phyloP scores from a whole-genome alignment of 2,797 vertebrate genomes.

The Gephyroberyx darwinii region DNA sequence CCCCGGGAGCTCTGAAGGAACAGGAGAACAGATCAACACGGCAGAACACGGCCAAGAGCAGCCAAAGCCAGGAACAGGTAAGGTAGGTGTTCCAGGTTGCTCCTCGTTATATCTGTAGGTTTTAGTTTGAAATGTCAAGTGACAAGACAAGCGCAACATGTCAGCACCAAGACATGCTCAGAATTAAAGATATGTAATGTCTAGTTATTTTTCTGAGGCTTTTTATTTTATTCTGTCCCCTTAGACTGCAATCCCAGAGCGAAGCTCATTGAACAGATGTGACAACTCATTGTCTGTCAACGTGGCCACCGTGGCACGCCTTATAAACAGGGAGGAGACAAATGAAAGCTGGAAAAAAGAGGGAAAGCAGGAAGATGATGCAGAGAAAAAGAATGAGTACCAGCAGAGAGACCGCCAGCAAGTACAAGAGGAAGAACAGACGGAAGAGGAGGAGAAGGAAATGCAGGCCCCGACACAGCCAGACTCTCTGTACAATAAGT shows the following conservation, averaged over 20 bases:
- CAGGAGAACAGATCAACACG: slow-evolving; percentile 49
- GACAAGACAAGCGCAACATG: not conserved
- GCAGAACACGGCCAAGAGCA: slow-evolving; percentile 43
- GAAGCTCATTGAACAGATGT: slow-evolving; percentile 42
- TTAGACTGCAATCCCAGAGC: slow-evolving; percentile 52
- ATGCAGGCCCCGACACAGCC: slow-evolving; percentile 7
- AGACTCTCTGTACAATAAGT: slow-evolving; percentile 37
- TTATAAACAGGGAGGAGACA: slow-evolving; percentile 15
- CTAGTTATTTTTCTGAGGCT: not conserved
- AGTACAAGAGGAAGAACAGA: slow-evolving; percentile 10
- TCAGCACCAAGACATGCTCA: not conserved
- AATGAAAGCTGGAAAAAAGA: slow-evolving; percentile 28
- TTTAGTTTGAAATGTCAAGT: not conserved
- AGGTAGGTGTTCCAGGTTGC: slow-evolving; percentile 46
- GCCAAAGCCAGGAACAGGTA: slow-evolving; percentile 63
- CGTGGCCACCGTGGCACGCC: slow-evolving; percentile 44
- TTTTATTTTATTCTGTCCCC: slow-evolving; percentile 15
- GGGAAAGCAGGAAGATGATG: slow-evolving; percentile 21
- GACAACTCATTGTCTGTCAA: slow-evolving; percentile 51
- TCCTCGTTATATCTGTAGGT: not conserved
- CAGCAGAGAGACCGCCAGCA: slow-evolving; percentile 21
- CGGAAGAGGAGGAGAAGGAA: slow-evolving; percentile 6
- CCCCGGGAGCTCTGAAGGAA: slow-evolving; percentile 54
- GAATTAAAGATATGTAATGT: not conserved
- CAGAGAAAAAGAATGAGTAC: not conserved